These are phyloP conservation scores for Idaea straminata DNA, from an alignment of 2,888 invertebrate genomes.

Conservation along the genomic window DNA sequence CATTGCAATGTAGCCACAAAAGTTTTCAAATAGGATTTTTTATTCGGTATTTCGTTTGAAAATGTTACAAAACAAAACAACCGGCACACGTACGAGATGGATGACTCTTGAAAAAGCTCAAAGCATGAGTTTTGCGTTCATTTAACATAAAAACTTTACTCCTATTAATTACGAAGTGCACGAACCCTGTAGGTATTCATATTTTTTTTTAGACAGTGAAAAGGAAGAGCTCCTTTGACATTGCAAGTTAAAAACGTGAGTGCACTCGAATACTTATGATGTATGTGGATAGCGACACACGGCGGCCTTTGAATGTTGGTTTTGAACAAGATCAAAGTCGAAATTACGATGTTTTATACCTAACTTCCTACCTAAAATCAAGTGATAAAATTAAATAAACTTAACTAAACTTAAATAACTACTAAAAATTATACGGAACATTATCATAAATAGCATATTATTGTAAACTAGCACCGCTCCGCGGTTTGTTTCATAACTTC, in stretches of 20 bases:
- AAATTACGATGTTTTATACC: neutral
- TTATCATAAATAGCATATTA: too few species aligned
- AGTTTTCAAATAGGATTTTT: too few species aligned
- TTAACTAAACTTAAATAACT: too few species aligned
- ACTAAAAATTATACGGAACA: too few species aligned
- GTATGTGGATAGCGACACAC: neutral
- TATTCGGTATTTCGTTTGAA: too few species aligned
- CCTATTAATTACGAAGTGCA: neutral
- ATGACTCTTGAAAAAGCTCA: neutral
- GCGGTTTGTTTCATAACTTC: too few species aligned
- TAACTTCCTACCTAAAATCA: neutral
- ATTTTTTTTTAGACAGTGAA: conserved; percentile 43
- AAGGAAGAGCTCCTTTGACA: conserved; percentile 74
- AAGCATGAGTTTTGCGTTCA: neutral
- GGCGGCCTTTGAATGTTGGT: neutral
- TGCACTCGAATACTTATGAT: conserved; percentile 19
- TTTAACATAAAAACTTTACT: neutral
- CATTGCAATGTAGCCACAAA: too few species aligned
- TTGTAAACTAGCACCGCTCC: too few species aligned
- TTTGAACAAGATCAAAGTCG: neutral
- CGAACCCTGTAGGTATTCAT: neutral
- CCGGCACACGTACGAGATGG: neutral
- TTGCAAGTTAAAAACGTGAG: conserved; percentile 51
- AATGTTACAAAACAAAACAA: neutral
- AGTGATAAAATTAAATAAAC: neutral